A percentile compares a stretch with the other conserved stretches of the same genome.
These are phyloP conservation scores for Meles meles DNA, from an alignment of 2,113 vertebrate genomes.

Conservation along the genomic window DNA sequence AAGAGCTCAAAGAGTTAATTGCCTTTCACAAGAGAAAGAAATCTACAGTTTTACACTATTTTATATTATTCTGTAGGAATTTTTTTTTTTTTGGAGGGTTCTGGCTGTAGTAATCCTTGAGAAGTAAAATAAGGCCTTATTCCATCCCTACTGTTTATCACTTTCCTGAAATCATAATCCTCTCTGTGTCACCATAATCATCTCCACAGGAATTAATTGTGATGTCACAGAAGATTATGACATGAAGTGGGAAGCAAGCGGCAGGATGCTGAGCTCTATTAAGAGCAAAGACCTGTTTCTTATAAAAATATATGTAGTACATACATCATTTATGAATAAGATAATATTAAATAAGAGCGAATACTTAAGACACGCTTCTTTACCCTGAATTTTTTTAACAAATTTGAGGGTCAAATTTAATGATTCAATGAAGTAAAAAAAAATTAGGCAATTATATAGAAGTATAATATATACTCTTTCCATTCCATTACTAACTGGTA, in stretches of 20 bases:
- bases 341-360: not conserved
- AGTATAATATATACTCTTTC: conserved; percentile 27
- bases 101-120: not conserved
- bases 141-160: conserved; percentile 76
- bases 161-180: conserved; percentile 80
- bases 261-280: conserved; percentile 67
- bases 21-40: conserved; percentile 9
- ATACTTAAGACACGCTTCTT: not conserved
- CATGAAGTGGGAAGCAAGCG: conserved; percentile 70
- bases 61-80: not conserved
- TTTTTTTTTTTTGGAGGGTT: not conserved
- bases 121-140: conserved; percentile 41
- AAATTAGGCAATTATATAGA: not conserved
- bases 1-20: conserved; percentile 45
- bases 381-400: not conserved
- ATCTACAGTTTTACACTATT: not conserved
- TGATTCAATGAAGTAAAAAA: not conserved
- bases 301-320: not conserved
- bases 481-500: conserved; percentile 37
- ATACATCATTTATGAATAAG: not conserved
- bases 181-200: conserved; percentile 77
- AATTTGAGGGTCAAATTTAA: not conserved
- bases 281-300: not conserved
- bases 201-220: conserved; percentile 81
- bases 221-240: conserved; percentile 81